These are phyloP conservation scores for Phylloscopus trochiloides DNA, from an alignment of 2,113 vertebrate genomes.

Conservation along the genomic window DNA sequence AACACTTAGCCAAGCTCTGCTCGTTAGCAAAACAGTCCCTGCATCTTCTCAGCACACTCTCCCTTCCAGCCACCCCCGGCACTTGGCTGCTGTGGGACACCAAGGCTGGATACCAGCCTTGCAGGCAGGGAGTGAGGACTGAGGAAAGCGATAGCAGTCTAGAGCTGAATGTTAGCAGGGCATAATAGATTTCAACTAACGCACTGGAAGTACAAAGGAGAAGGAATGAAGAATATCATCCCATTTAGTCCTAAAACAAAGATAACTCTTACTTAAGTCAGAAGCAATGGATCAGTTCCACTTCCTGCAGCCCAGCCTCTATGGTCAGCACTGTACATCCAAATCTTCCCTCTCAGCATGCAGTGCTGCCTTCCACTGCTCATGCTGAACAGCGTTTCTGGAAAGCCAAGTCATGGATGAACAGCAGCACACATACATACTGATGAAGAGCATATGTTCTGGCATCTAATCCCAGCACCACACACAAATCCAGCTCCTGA, in stretches of 20 bases:
- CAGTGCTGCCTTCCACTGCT: background rate
- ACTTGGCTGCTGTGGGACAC: background rate
- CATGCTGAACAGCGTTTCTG: background rate
- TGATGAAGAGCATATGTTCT: background rate
- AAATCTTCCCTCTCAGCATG: background rate
- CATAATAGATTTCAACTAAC: background rate
- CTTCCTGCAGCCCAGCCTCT: background rate
- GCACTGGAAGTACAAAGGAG: background rate
- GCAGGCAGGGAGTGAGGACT: fast-evolving
- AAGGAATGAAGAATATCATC: background rate
- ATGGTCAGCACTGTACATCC: background rate
- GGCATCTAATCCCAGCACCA: background rate
- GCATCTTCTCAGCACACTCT: background rate
- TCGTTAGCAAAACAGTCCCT: background rate
- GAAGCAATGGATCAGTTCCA: background rate
- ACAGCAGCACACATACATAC: background rate
- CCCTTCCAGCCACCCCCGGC: background rate
- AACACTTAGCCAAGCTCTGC: background rate
- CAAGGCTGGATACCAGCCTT: background rate
- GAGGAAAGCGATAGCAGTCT: background rate
- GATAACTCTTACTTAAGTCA: background rate
- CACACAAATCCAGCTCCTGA: background rate
- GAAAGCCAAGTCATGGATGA: background rate
- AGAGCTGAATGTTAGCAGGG: background rate
- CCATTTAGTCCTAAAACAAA: background rate